phyloP scores from a whole-genome alignment of 2,888 invertebrate genomes.

The Ennomos quercinarius region DNA sequence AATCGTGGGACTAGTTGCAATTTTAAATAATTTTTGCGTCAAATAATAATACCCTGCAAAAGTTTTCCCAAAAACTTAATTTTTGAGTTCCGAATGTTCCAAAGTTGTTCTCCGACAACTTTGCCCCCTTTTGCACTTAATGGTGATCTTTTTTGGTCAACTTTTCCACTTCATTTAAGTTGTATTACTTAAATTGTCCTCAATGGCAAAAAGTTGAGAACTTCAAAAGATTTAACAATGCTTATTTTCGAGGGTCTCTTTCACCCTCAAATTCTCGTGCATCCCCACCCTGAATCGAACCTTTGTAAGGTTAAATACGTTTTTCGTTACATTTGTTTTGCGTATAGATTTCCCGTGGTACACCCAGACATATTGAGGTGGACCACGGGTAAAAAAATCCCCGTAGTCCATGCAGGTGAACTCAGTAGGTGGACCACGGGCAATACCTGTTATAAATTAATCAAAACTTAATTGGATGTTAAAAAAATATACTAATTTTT shows the following conservation, averaged over 20 bases:
- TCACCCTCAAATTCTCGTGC: conserved; percentile 63
- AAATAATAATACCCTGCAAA: too few relatives aligned
- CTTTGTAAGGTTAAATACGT: conserved; percentile 51
- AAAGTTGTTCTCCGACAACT: conserved; percentile 31
- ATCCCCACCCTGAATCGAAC: conserved; percentile 64
- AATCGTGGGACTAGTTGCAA: too few relatives aligned
- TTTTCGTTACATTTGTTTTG: conserved; percentile 50
- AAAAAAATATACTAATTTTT: too few relatives aligned
- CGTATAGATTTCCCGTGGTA: not conserved
- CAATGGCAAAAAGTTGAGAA: conserved; percentile 79
- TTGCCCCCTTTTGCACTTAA: conserved; percentile 39
- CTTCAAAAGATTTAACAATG: conserved; percentile 83
- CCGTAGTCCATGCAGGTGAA: too few relatives aligned
- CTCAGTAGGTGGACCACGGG: too few relatives aligned
- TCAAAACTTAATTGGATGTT: too few relatives aligned
- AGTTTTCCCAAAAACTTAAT: too few relatives aligned
- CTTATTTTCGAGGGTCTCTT: conserved; percentile 76
- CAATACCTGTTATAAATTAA: too few relatives aligned
- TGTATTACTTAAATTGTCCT: conserved; percentile 79
- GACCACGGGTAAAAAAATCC: too few relatives aligned
- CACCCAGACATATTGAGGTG: too few relatives aligned
- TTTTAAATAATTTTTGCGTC: too few relatives aligned
- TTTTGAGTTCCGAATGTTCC: not conserved
- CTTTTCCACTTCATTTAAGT: conserved; percentile 85
- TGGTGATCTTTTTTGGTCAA: conserved; percentile 73